Conservation (phyloP, 2,888 invertebrate species). For the Chloroclysta siterata region DNA sequence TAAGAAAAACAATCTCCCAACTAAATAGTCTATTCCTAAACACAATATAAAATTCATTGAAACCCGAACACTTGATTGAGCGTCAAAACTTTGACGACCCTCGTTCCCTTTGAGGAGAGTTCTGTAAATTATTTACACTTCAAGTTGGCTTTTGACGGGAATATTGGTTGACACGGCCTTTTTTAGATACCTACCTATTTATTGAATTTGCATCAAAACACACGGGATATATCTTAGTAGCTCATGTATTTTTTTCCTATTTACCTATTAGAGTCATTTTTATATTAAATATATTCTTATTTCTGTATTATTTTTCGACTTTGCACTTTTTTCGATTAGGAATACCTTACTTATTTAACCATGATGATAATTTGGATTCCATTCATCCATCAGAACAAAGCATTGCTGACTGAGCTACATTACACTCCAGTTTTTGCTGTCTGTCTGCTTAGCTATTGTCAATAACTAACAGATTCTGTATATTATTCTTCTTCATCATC, state of each 20-base stretch:
- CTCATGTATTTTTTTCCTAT: background rate
- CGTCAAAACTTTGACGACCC: slow-evolving; percentile 23
- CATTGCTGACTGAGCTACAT: too few species aligned
- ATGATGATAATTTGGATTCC: too few species aligned
- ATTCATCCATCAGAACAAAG: too few species aligned
- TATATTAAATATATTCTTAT: too few species aligned
- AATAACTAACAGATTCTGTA: too few species aligned
- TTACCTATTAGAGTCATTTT: background rate
- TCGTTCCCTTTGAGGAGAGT: slow-evolving; percentile 35
- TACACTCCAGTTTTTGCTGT: too few species aligned
- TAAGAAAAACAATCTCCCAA: slow-evolving; percentile 7
- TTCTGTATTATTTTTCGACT: too few species aligned
- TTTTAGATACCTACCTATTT: background rate
- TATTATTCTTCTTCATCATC: too few species aligned
- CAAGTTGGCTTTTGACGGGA: slow-evolving; percentile 32
- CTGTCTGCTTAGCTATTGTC: too few species aligned
- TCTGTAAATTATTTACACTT: slow-evolving; percentile 32
- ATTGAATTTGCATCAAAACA: background rate
- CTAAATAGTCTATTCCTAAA: slow-evolving; percentile 9
- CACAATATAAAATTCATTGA: slow-evolving; percentile 22
- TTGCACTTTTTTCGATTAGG: too few species aligned
- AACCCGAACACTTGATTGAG: slow-evolving; percentile 26
- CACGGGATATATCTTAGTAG: background rate
- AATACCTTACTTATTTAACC: too few species aligned
- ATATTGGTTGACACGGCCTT: slow-evolving; percentile 10